Conservation (phyloP, 2,113 vertebrate genomes). For the Brevimyrus niger region DNA sequence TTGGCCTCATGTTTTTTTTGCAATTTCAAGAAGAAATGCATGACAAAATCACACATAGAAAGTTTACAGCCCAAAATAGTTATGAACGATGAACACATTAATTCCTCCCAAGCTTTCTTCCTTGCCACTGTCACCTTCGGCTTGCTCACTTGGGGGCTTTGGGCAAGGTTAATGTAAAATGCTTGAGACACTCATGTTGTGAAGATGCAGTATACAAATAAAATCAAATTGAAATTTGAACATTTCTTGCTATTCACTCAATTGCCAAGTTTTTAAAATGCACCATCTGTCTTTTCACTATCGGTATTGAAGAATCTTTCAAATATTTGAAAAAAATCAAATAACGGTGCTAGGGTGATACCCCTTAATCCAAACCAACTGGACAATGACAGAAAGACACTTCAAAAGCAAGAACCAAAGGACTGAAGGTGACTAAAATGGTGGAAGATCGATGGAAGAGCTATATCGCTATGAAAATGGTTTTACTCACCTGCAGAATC, state of each 20-base stretch:
- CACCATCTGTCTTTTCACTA: not conserved
- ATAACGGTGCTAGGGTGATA: not conserved
- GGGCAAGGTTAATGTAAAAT: not conserved
- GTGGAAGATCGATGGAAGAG: not conserved
- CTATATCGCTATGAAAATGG: not conserved
- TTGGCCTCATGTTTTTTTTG: not conserved
- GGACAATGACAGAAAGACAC: not conserved
- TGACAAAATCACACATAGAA: not conserved
- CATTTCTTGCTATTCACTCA: not conserved
- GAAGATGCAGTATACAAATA: not conserved
- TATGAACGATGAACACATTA: no score
- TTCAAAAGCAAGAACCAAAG: not conserved
- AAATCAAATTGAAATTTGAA: not conserved
- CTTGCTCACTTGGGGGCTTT: not conserved
- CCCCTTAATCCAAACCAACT: not conserved
- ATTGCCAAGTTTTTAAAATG: not conserved
- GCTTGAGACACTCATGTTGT: not conserved
- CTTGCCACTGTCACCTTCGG: not conserved
- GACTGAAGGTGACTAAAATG: not conserved
- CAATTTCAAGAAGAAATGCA: not conserved
- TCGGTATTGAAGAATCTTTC: not conserved
- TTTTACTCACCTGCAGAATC: constrained; percentile 80
- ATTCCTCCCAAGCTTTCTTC: no score
- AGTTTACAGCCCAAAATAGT: not conserved
- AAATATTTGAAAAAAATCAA: not conserved